Evolutionary conservation across 2,888 invertebrate genomes (phyloP), one percentile per base, ranked within the genome.

Genomic region (Sinopyrophorus schimmeli): DNA sequence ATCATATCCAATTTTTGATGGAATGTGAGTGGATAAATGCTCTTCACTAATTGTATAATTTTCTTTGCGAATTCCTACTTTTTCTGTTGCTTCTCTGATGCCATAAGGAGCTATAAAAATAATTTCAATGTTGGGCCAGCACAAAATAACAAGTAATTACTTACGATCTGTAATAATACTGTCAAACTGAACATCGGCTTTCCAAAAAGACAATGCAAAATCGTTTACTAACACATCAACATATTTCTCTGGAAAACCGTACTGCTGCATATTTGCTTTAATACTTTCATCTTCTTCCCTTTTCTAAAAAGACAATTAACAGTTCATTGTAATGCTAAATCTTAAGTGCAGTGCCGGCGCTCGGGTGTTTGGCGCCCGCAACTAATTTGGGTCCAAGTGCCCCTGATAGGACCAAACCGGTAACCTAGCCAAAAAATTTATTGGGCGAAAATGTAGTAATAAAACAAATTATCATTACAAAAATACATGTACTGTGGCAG

Each of bases 161-260:
- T 81, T 76, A 93, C 92, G 99, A 74, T 99, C 99, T 17, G 97
- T 95, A 46, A 99, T 83, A 51, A 99, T 93, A 18, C 92, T 88
- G 76, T 99, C 96, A 65, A 98, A 86, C 62, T 78, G 74, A 17
- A 89, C 66, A 1, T 77, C 74, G 1, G 80, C 74, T 52, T 79
- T 80, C 90, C 93, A 94, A 63, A 93, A 73, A 0, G 86, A 84
- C 60, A 83, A 79, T 0, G 97, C 89, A 67, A 95, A 90, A 76
- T 99, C 99, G 30, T 93, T 91, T 1, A 97, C 88, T 1, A 97
- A 66, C 1, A 92, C 89, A 69, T 96, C 96, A 31, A 97, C 64
- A 70, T 94, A 96, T 42, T 77, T 78, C 16, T 82, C 76, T 54
- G 80, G 80, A 26, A 86, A 79, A 6, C 85, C 84, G 69, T 99